These are phyloP conservation scores for Scaptomyza graminum DNA, from an alignment of 1,140 invertebrate genomes.

Conservation along the genomic window DNA sequence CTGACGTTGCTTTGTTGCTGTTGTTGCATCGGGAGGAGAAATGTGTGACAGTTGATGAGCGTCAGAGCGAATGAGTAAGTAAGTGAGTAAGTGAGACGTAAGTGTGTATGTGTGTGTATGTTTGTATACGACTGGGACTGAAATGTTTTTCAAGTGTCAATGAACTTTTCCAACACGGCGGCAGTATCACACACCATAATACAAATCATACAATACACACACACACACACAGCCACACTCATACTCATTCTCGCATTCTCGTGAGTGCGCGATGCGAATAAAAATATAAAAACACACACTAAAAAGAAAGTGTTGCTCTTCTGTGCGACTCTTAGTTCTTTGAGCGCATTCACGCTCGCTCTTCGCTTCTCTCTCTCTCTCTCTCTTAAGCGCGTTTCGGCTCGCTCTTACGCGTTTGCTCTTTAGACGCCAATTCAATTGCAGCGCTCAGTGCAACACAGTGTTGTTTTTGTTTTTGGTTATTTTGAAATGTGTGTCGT, in stretches of 20 bases:
- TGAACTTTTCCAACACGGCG: conserved; percentile 79
- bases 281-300: conserved; percentile 74
- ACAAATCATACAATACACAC: conserved; percentile 52
- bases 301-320: conserved; percentile 72
- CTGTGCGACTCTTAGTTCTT: conserved; percentile 43
- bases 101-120: conserved; percentile 39
- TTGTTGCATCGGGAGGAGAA: conserved; percentile 68
- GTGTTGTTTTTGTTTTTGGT: conserved; percentile 37
- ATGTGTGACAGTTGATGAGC: conserved; percentile 82
- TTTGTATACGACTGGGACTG: conserved; percentile 64
- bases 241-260: conserved; percentile 40
- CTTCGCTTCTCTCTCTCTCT: neutral
- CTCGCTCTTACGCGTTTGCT: conserved; percentile 20
- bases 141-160: conserved; percentile 83
- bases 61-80: conserved; percentile 75
- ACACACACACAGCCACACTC: conserved; percentile 38
- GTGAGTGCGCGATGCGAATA: conserved; percentile 59
- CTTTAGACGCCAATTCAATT: conserved; percentile 32
- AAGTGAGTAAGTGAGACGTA: conserved; percentile 72
- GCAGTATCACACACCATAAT: conserved; percentile 71
- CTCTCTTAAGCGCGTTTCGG: conserved; percentile 21
- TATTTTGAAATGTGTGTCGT: conserved; percentile 76
- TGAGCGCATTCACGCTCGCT: neutral
- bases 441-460: conserved; percentile 46
- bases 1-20: conserved; percentile 31